Conservation (phyloP, 2,797 vertebrate species). For the Pipistrellus kuhlii region DNA sequence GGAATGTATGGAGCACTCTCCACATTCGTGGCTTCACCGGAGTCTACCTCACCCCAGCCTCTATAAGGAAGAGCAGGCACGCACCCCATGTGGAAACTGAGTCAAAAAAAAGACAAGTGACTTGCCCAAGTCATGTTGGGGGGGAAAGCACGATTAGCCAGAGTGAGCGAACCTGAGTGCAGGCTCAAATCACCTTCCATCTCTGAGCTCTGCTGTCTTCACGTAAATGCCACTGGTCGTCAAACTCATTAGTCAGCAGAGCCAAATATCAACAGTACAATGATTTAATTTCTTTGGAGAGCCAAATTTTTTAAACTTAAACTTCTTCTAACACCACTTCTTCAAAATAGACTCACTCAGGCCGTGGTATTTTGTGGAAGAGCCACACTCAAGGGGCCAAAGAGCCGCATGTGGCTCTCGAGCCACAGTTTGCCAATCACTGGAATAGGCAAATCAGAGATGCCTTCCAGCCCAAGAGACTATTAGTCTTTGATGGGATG, state of each 20-base stretch:
- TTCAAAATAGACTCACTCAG: too few relatives aligned
- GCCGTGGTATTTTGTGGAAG: too few relatives aligned
- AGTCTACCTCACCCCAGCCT: not conserved
- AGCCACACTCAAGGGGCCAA: too few relatives aligned
- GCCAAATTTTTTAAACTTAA: too few relatives aligned
- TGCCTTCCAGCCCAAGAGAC: not conserved
- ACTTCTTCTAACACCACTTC: too few relatives aligned
- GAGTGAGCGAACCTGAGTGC: not conserved
- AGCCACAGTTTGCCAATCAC: too few relatives aligned
- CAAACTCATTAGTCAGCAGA: too few relatives aligned
- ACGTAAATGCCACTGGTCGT: not conserved
- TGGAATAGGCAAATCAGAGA: not conserved
- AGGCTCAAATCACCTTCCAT: not conserved
- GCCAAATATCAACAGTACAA: too few relatives aligned
- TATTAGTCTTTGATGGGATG: not conserved
- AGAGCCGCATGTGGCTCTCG: too few relatives aligned
- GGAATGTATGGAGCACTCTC: not conserved
- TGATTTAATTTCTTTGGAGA: too few relatives aligned
- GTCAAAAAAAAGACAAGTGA: conserved; percentile 36
- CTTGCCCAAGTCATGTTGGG: not conserved
- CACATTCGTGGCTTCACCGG: not conserved
- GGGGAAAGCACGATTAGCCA: not conserved
- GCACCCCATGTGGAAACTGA: conserved; percentile 4
- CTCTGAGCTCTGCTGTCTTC: not conserved
- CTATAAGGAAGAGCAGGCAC: not conserved